These are phyloP conservation scores for Myiopsitta monachus DNA, from an alignment of 2,113 vertebrate genomes.

Conservation along the genomic window DNA sequence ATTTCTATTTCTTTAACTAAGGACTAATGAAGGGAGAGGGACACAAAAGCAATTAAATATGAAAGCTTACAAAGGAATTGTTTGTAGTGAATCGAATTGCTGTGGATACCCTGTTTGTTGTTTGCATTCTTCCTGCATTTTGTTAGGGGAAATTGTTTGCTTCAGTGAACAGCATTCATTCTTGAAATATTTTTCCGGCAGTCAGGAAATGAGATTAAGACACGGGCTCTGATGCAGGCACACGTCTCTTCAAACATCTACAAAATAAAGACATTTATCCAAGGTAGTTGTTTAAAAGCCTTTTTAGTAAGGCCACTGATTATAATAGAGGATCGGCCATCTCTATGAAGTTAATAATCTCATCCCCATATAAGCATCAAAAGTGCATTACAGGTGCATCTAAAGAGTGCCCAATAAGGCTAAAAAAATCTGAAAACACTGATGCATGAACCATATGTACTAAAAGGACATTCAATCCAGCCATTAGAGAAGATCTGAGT, in stretches of 20 bases:
- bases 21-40: background rate
- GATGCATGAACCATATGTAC: background rate
- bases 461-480: background rate
- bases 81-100: background rate
- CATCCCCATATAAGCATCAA: background rate
- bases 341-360: background rate
- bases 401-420: background rate
- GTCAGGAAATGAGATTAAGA: background rate
- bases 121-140: background rate
- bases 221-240: background rate
- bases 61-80: background rate
- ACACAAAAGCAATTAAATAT: conserved; percentile 16
- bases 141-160: background rate
- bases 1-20: conserved; percentile 8
- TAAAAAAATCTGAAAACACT: background rate
- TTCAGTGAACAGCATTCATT: background rate
- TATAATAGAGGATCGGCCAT: background rate
- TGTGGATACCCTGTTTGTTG: background rate
- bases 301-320: background rate
- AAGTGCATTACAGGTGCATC: background rate
- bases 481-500: background rate
- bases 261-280: background rate
- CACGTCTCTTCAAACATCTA: background rate
- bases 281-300: background rate
- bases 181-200: conserved; percentile 9